Conservation (phyloP, 2,113 vertebrate genomes). For the Ariopsis seemanni region DNA sequence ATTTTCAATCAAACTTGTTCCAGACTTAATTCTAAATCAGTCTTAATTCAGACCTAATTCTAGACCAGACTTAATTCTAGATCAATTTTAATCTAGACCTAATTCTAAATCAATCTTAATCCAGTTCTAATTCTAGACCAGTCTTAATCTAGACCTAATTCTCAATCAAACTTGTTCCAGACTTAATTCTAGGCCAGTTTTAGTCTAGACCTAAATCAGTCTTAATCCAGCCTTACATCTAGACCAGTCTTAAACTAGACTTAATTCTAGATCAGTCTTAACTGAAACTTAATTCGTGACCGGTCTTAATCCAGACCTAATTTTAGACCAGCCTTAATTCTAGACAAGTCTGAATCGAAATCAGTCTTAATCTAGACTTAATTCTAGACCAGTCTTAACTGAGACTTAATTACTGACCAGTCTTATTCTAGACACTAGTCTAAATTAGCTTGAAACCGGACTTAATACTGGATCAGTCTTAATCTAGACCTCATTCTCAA, state of each 20-base stretch:
- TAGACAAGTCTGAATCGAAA: no score
- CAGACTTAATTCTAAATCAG: neutral
- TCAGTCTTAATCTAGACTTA: neutral
- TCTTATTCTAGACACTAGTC: neutral
- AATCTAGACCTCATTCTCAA: neutral
- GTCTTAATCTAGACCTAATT: neutral
- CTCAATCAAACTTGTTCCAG: neutral
- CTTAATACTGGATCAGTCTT: neutral
- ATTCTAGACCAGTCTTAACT: neutral
- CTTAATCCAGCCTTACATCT: neutral
- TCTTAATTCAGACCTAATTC: neutral
- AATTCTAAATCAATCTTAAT: neutral
- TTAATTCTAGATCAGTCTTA: neutral
- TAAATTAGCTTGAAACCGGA: neutral
- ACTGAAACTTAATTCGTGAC: neutral
- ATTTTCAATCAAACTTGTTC: neutral
- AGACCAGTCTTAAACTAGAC: neutral
- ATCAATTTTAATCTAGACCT: neutral
- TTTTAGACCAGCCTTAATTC: neutral
- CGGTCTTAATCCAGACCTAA: neutral
- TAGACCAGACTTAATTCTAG: neutral
- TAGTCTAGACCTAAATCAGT: neutral
- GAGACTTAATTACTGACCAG: neutral
- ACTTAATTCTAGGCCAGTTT: neutral
- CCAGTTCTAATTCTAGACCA: neutral